Base-by-base conservation (phyloP, 2,797 vertebrate species). In the Enteromius treurensis region DNA sequence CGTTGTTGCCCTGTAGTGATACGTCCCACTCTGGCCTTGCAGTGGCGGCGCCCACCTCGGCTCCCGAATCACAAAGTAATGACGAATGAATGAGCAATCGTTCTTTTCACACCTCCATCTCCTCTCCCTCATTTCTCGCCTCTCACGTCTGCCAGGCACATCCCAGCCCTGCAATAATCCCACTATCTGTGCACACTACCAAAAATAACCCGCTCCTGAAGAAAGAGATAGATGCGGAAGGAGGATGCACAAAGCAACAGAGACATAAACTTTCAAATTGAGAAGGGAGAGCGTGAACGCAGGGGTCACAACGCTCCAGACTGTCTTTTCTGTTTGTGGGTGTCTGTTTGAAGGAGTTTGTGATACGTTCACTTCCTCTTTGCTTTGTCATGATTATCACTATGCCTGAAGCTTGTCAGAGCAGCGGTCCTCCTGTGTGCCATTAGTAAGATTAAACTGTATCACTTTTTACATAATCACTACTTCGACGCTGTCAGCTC, bases 61-160 rank as follows among this genome's bases (percentile, higher is more conserved):
- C 74, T 79, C 49, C 81, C 37, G 47, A 5, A 49, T 67, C n/a
- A n/a, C 82, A 60, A 62, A 64, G 65, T 62, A 82, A 88, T 88
- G 83, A 83, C 68, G 69, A 85, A 83, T 75, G 82, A 80, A 82
- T 88, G 83, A 88, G 83, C 83, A 83, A 86, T 85, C 62, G 58
- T 74, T 85, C 53, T 71, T 11, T 82, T 79, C 40, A 85, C 80
- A 85, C 83, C 87, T 88, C 77, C 77, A 53, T 26, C 42, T 47
- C 49, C 60, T 55, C 26, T 70, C 29, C 45, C 45, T 80, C 47
- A 32, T 58, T 79, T 69, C 77, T 73, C 67, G 45, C 71, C 62
- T 85, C 78, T 65, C 71, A 60, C 29, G n/a, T 88, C 81, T 88
- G 67, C 79, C 79, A 86, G 87, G 77, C 85, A 86, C 62, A 77